Evolutionary conservation across 1,140 invertebrate species (phyloP).

Genomic region (Dendroctonus valens): DNA sequence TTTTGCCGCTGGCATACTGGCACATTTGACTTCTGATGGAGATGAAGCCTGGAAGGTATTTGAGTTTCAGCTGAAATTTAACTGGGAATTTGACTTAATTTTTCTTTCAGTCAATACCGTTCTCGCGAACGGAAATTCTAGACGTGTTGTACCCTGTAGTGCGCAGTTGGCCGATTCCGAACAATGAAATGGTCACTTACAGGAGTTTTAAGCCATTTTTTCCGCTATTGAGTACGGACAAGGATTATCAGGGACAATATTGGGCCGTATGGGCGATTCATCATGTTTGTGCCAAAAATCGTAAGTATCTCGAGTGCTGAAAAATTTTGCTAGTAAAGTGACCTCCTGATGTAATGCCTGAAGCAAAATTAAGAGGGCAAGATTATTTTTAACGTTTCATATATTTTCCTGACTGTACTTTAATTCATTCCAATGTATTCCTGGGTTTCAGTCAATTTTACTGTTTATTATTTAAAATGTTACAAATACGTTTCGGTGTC

Average conservation of each 20-base stretch:
- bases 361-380: too few relatives aligned
- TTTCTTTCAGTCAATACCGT: constrained; percentile 14
- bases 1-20: constrained; percentile 79
- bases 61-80: background rate
- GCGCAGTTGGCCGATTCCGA: constrained; percentile 67
- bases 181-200: constrained; percentile 82
- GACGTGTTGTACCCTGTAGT: constrained; percentile 61
- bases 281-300: constrained; percentile 79
- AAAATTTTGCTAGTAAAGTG: too few relatives aligned
- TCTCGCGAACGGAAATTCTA: constrained; percentile 57
- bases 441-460: too few relatives aligned
- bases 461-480: too few relatives aligned
- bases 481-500: too few relatives aligned
- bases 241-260: constrained; percentile 69
- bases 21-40: constrained; percentile 70
- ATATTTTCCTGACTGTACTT: too few relatives aligned
- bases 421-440: too few relatives aligned
- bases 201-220: constrained; percentile 80
- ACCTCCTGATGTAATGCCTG: too few relatives aligned
- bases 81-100: background rate
- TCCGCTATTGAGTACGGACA: constrained; percentile 61
- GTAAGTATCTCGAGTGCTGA: constrained; percentile 59
- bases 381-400: too few relatives aligned
- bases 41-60: constrained; percentile 54
- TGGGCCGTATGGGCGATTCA: constrained; percentile 85